These are phyloP conservation scores for Natrix natrix DNA, from an alignment of 2,797 vertebrate species.

Conservation along the genomic window DNA sequence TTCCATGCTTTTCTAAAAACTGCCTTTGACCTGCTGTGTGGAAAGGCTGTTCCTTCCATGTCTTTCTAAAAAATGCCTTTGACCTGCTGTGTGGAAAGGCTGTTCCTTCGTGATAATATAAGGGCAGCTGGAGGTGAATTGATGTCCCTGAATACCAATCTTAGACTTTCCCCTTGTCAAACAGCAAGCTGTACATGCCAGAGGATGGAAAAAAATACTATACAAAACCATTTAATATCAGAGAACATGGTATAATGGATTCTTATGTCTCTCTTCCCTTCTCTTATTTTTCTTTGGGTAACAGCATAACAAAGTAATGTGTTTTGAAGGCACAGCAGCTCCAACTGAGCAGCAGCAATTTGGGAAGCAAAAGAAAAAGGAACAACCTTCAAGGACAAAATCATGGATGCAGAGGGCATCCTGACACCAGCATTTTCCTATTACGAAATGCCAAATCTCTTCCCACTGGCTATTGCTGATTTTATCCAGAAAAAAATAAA, in stretches of 20 bases:
- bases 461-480: constrained; percentile 17
- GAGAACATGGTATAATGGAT: background rate
- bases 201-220: background rate
- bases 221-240: constrained; percentile 12
- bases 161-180: background rate
- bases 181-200: background rate
- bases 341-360: constrained; percentile 64
- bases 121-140: constrained; percentile 10
- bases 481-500: constrained; percentile 31
- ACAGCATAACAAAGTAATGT: constrained; percentile 53
- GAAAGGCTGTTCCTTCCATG: background rate
- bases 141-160: background rate
- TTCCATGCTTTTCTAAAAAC: background rate
- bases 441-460: constrained; percentile 56
- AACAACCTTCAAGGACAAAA: constrained; percentile 63
- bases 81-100: background rate
- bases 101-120: background rate
- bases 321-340: constrained; percentile 48
- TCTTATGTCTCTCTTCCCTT: constrained; percentile 12
- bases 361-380: constrained; percentile 53
- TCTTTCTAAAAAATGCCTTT: background rate
- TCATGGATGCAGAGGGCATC: constrained; percentile 51
- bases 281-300: constrained; percentile 36
- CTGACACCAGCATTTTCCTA: constrained; percentile 51
- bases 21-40: background rate